Conservation (phyloP, 1,140 invertebrate species). For the Sitophilus oryzae region DNA sequence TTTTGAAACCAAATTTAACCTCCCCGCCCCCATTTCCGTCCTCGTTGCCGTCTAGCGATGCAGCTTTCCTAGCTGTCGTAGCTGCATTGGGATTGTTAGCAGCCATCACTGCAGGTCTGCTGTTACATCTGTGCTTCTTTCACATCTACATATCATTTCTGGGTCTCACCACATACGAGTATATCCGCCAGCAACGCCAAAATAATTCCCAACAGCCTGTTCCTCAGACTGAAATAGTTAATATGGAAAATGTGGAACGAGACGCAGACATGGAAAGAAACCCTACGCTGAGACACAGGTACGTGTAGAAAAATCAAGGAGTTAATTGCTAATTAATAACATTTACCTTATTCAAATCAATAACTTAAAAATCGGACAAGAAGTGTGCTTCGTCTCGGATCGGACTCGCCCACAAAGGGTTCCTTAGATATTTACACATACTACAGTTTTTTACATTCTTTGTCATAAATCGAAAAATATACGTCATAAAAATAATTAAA, state of each 20-base stretch:
- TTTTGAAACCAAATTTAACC: constrained; percentile 23
- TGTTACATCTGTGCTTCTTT: constrained; percentile 84
- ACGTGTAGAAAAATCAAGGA: not conserved
- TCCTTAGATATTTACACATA: too few relatives aligned
- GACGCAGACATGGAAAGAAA: not conserved
- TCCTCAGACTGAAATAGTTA: not conserved
- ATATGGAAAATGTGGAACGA: not conserved
- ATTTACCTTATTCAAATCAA: too few relatives aligned
- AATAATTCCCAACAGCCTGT: constrained; percentile 17
- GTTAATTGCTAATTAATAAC: too few relatives aligned
- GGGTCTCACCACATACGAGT: constrained; percentile 86
- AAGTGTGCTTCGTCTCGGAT: too few relatives aligned
- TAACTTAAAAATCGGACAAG: too few relatives aligned
- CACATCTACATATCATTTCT: constrained; percentile 81
- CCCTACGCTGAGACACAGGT: constrained; percentile 30
- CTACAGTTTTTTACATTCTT: too few relatives aligned
- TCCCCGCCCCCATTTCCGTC: constrained; percentile 27
- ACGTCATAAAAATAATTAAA: too few relatives aligned
- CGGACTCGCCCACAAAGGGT: too few relatives aligned
- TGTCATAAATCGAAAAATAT: too few relatives aligned
- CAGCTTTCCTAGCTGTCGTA: constrained; percentile 59
- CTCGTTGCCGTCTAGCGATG: constrained; percentile 46
- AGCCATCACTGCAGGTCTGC: constrained; percentile 66
- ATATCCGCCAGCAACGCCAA: constrained; percentile 60
- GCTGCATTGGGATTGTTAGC: constrained; percentile 62